Evolutionary conservation across 1,140 invertebrate species (phyloP).

Genomic region (Drosophila triauraria): DNA sequence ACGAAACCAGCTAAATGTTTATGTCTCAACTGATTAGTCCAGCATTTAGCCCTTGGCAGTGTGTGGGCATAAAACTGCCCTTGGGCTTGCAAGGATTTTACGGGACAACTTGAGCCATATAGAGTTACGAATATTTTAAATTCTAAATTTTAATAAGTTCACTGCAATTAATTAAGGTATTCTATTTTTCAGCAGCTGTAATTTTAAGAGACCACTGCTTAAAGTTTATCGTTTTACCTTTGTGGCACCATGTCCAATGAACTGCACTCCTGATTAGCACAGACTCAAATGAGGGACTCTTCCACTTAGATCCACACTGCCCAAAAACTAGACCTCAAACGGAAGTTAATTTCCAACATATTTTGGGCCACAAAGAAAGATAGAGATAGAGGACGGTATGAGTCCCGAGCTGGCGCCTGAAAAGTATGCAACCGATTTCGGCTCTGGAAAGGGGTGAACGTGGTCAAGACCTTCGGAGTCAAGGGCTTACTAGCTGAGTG

Average conservation of each 20-base stretch:
- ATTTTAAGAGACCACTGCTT: no score
- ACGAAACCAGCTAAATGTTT: constrained; percentile 18
- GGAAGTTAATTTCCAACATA: constrained; percentile 10
- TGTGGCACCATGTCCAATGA: neutral
- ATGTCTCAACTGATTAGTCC: constrained; percentile 29
- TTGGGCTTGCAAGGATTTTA: neutral
- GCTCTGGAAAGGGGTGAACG: neutral
- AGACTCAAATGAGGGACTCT: neutral
- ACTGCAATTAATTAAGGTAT: no score
- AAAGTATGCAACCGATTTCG: neutral
- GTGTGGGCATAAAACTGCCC: no score
- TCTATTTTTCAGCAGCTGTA: no score
- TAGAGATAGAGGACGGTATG: neutral
- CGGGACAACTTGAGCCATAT: neutral
- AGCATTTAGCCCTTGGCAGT: neutral
- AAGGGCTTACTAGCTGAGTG: constrained; percentile 17
- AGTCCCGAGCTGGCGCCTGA: neutral
- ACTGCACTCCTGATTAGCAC: neutral
- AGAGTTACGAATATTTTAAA: neutral
- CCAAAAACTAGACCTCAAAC: neutral
- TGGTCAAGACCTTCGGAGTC: constrained; percentile 19
- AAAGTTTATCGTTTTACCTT: no score
- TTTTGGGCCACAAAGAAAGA: neutral
- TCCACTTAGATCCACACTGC: neutral
- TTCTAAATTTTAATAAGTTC: no score